These are phyloP conservation scores for Amblyraja radiata DNA, from an alignment of 2,797 vertebrate genomes.

Conservation along the genomic window DNA sequence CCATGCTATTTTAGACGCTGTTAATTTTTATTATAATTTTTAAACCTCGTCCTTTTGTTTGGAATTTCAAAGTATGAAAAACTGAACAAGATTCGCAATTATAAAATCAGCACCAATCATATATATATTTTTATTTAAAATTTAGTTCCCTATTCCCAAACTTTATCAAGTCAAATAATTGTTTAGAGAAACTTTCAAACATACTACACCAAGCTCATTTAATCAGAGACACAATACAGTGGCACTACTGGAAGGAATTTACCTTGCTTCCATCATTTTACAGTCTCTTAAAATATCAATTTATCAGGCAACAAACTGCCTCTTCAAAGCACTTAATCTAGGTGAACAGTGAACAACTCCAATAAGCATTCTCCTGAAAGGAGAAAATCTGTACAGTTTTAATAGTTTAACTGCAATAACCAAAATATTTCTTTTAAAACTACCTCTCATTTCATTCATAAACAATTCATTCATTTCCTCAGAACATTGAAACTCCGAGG, in stretches of 20 bases:
- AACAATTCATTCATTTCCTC: slow-evolving; percentile 80
- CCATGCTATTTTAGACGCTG: slow-evolving; percentile 90
- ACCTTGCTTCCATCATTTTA: slow-evolving; percentile 65
- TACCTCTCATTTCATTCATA: slow-evolving; percentile 58
- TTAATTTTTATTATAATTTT: slow-evolving; percentile 94
- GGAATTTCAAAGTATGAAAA: slow-evolving; percentile 92
- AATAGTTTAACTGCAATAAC: slow-evolving; percentile 78
- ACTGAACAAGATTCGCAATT: slow-evolving; percentile 94
- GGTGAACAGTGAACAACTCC: slow-evolving; percentile 74
- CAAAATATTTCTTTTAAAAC: slow-evolving; percentile 76
- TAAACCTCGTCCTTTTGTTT: slow-evolving; percentile 91
- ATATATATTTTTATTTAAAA: slow-evolving; percentile 98
- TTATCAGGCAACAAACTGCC: slow-evolving; percentile 93
- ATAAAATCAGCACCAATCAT: slow-evolving; percentile 99
- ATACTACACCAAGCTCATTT: slow-evolving; percentile 83
- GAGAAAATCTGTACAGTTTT: slow-evolving; percentile 91
- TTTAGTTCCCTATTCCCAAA: slow-evolving; percentile 97
- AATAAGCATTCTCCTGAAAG: slow-evolving; percentile 76
- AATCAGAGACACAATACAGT: slow-evolving; percentile 92
- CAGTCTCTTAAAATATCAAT: slow-evolving; percentile 69
- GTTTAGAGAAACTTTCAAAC: slow-evolving; percentile 77
- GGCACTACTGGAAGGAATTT: slow-evolving; percentile 83
- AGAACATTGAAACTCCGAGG: slow-evolving; percentile 98
- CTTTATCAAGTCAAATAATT: slow-evolving; percentile 96
- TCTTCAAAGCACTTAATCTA: slow-evolving; percentile 90